These are phyloP conservation scores for Silvanus unidentatus DNA, from an alignment of 2,888 invertebrate genomes.

Conservation along the genomic window DNA sequence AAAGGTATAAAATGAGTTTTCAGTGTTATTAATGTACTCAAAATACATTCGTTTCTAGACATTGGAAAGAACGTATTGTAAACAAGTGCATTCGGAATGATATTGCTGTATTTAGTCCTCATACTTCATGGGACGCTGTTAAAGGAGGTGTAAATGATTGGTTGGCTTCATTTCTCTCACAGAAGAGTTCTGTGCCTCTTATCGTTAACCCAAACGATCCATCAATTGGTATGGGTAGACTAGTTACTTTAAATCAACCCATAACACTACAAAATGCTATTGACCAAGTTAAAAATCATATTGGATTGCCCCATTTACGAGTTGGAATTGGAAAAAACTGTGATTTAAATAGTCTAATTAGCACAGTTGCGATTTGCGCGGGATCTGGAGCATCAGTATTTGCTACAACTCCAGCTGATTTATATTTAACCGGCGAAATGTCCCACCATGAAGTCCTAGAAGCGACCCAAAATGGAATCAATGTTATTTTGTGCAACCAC, in stretches of 20 bases:
- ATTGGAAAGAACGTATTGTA: constrained; percentile 78
- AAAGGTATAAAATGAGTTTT: constrained; percentile 54
- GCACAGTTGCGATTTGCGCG: constrained; percentile 76
- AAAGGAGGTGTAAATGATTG: constrained; percentile 87
- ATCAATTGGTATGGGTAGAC: constrained; percentile 52
- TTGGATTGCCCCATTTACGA: constrained; percentile 64
- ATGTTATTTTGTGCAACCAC: constrained; percentile 87
- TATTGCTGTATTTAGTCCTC: constrained; percentile 89
- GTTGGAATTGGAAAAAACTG: constrained; percentile 56
- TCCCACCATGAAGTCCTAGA: constrained; percentile 90
- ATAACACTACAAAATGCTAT: constrained; percentile 59
- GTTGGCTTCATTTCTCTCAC: constrained; percentile 67
- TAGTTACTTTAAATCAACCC: constrained; percentile 48
- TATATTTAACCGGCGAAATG: constrained; percentile 91
- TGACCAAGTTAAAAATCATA: constrained; percentile 61
- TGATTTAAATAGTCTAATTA: constrained; percentile 47
- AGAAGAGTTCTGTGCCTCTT: constrained; percentile 26
- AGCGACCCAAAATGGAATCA: constrained; percentile 69
- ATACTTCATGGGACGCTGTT: constrained; percentile 84
- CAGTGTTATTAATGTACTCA: neutral
- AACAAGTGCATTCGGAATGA: constrained; percentile 73
- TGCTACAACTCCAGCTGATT: constrained; percentile 63
- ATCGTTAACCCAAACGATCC: constrained; percentile 40
- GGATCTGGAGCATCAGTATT: constrained; percentile 83
- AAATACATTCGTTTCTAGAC: constrained; percentile 44